Percentiles rank a stretch among this genome's conserved stretches.
Evolutionary conservation across 2,888 invertebrate species (phyloP).

Genomic region (Archips xylosteana): DNA sequence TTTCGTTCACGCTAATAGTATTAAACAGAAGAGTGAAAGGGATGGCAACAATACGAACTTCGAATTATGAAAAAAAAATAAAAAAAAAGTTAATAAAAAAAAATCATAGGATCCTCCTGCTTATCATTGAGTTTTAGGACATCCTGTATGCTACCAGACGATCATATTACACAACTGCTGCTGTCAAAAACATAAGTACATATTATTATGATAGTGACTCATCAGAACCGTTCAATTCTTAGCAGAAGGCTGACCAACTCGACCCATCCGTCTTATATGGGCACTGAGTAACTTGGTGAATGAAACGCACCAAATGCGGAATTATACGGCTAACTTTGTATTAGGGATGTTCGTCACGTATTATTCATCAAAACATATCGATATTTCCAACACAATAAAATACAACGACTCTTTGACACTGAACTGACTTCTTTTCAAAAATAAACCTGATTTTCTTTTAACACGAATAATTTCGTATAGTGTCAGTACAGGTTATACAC

Average conservation of each 20-base stretch:
- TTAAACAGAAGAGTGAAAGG: no score
- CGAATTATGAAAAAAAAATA: no score
- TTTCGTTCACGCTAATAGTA: no score
- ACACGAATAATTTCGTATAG: no score
- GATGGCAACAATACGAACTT: no score
- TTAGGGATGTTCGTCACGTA: background rate
- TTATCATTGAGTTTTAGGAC: no score
- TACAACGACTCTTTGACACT: no score
- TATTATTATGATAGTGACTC: constrained; percentile 14
- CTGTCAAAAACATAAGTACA: constrained; percentile 2
- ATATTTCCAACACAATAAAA: background rate
- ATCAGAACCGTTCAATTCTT: constrained; percentile 15
- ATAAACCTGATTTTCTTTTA: no score
- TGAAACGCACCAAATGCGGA: constrained; percentile 36
- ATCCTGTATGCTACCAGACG: background rate
- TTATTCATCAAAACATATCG: constrained; percentile 1
- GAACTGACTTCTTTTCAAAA: no score
- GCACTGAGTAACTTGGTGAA: constrained; percentile 31
- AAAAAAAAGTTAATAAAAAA: no score
- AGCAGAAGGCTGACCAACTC: constrained; percentile 32
- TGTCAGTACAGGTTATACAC: no score
- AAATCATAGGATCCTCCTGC: no score
- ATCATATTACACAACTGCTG: constrained; percentile 8
- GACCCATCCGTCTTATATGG: constrained; percentile 36
- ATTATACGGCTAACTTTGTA: background rate